Conservation (phyloP, 2,113 vertebrate species). For the Trogon surrucura region DNA sequence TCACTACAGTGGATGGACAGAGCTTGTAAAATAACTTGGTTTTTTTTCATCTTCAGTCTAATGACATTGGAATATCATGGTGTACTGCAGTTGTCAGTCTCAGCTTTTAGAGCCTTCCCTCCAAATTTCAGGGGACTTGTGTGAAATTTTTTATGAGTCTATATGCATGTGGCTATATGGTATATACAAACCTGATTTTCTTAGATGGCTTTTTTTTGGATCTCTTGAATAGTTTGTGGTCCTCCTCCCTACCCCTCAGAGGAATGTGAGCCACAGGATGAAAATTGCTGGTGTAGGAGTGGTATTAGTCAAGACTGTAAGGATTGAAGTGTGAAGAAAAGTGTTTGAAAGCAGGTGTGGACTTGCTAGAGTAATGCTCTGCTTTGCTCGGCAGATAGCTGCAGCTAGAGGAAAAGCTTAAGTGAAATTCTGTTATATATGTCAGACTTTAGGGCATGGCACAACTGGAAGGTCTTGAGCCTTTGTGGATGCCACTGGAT, state of each 20-base stretch:
- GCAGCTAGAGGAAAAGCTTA: not conserved
- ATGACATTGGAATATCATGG: not conserved
- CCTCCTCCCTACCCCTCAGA: not conserved
- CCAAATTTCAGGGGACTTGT: not conserved
- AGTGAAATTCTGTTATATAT: not conserved
- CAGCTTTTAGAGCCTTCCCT: not conserved
- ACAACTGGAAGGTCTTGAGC: not conserved
- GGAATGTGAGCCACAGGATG: not conserved
- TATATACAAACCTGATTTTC: not conserved
- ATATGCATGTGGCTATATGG: not conserved
- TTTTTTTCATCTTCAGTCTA: not conserved
- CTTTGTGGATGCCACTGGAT: not conserved
- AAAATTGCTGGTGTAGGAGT: conserved; percentile 12
- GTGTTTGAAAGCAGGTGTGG: not conserved
- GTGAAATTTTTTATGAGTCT: not conserved
- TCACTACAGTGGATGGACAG: not conserved
- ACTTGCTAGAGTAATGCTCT: not conserved
- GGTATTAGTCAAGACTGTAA: not conserved
- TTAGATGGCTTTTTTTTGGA: not conserved
- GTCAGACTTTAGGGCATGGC: not conserved
- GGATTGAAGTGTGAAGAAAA: not conserved
- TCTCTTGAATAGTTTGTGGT: not conserved
- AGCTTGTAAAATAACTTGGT: not conserved
- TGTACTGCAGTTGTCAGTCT: not conserved
- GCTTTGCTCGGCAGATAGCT: not conserved